A percentile compares a stretch with the other conserved stretches of the same genome.
These are phyloP conservation scores for Cettia cetti DNA, from an alignment of 2,113 vertebrate species.

Conservation along the genomic window DNA sequence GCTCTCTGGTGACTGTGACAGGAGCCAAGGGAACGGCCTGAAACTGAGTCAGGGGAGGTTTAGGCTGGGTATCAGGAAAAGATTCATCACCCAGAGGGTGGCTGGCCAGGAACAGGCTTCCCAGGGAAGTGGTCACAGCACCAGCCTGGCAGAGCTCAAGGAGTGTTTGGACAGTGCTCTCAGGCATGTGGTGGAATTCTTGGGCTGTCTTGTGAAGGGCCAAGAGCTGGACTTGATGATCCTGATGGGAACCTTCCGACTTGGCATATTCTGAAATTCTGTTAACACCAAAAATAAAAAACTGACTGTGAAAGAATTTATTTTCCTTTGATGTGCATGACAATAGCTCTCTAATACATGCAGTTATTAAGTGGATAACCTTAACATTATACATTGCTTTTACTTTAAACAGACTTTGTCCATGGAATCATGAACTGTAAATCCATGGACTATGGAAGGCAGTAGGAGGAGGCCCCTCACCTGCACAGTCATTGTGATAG, in stretches of 20 bases:
- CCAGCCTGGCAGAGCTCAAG: neutral
- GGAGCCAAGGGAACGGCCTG: fast-evolving
- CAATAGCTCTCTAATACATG: neutral
- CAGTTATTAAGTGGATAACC: neutral
- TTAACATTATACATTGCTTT: neutral
- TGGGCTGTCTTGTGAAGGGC: fast-evolving
- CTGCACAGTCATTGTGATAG: neutral
- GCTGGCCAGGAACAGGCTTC: neutral
- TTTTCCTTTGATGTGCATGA: neutral
- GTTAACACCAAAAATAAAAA: neutral
- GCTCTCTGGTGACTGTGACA: neutral
- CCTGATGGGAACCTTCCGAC: neutral
- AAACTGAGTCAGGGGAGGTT: fast-evolving
- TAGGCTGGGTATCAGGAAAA: too few species aligned
- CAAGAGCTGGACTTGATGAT: neutral
- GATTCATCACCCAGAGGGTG: fast-evolving
- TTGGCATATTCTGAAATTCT: neutral
- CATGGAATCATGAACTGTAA: neutral
- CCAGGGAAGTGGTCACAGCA: neutral
- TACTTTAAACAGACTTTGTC: neutral
- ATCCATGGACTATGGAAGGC: neutral
- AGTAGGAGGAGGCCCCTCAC: neutral
- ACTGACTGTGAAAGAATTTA: neutral
- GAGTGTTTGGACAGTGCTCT: neutral
- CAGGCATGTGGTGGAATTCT: fast-evolving